Evolutionary conservation across 2,797 vertebrate species (phyloP), one percentile per base, ranked within the genome.

Genomic region (Pipistrellus pygmaeus): DNA sequence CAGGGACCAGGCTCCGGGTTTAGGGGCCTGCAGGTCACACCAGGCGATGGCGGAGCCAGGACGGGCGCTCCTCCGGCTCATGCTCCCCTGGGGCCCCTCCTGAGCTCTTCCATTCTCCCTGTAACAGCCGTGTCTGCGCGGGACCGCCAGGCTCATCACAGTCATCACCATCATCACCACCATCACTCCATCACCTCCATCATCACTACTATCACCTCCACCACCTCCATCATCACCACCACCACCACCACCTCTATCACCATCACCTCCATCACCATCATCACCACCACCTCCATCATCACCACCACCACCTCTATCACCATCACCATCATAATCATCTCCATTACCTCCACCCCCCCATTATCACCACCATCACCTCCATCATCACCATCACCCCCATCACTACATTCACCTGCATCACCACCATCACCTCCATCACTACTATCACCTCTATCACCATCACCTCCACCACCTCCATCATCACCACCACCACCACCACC

Each of bases 341-440:
- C n/a, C n/a, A n/a, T n/a, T n/a, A n/a, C n/a, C n/a, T n/a, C n/a
- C n/a, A n/a, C n/a, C n/a, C n/a, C n/a, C n/a, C n/a, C n/a, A n/a
- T n/a, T n/a, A n/a, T n/a, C 51, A 38, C 0, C 32, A 8, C 44
- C 44, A n/a, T 0, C 60, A 88, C 0, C 17, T 17, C 0, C 17
- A 30, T 2, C 41, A 35, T 0, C 23, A 12, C 0, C 5, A 23
- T 1, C n/a, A 35, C 1, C 44, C 46, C 0, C 76, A 46, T 44
- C 44, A 44, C 0, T 17, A 53, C 17, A 17, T 20, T 20, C 18
- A 53, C 17, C 17, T 0, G 1, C 17, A 53, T 20, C 51, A 53
- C 2, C 7, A 20, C 7, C 25, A 41, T 2, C 25, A 41, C 0
- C 69, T 17, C 0, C 13, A 46, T 0, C 20, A 55, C 0, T 0